Conservation (phyloP, 1,140 invertebrate genomes). For the Diplogasteroides magnus region DNA sequence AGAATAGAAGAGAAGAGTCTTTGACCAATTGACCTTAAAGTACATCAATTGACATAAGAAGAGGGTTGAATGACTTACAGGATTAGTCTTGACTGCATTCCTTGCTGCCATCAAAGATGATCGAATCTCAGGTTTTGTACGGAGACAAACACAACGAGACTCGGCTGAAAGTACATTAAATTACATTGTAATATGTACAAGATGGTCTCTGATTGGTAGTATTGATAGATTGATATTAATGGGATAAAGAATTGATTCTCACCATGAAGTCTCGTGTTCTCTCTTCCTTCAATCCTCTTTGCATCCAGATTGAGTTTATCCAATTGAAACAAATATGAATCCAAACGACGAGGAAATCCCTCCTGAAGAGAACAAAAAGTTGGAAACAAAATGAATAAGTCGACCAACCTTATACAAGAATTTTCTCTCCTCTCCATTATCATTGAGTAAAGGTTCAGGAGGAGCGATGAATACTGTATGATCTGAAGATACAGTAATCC, state of each 20-base stretch:
- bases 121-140: slow-evolving; percentile 57
- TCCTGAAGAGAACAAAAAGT: too few species aligned
- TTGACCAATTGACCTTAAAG: slow-evolving; percentile 84
- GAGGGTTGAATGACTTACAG: too few species aligned
- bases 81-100: slow-evolving; percentile 26
- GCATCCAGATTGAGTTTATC: slow-evolving; percentile 56
- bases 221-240: too few species aligned
- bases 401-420: slow-evolving; percentile 10
- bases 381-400: slow-evolving; percentile 44
- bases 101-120: slow-evolving; percentile 20
- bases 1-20: slow-evolving; percentile 62
- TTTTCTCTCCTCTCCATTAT: slow-evolving; percentile 39
- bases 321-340: slow-evolving; percentile 44
- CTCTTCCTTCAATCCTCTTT: too few species aligned
- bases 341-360: slow-evolving; percentile 41
- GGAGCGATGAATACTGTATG: slow-evolving; percentile 75
- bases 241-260: too few species aligned
- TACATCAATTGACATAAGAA: too few species aligned
- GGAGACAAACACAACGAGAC: slow-evolving; percentile 59
- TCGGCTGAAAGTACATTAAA: slow-evolving; percentile 58
- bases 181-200: too few species aligned
- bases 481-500: too few species aligned
- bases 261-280: too few species aligned
- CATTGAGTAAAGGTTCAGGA: slow-evolving; percentile 68
- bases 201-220: too few species aligned